A percentile compares a stretch with the other conserved stretches of the same genome.
Conservation (phyloP, 2,888 invertebrate species). For the Cantharis rustica region DNA sequence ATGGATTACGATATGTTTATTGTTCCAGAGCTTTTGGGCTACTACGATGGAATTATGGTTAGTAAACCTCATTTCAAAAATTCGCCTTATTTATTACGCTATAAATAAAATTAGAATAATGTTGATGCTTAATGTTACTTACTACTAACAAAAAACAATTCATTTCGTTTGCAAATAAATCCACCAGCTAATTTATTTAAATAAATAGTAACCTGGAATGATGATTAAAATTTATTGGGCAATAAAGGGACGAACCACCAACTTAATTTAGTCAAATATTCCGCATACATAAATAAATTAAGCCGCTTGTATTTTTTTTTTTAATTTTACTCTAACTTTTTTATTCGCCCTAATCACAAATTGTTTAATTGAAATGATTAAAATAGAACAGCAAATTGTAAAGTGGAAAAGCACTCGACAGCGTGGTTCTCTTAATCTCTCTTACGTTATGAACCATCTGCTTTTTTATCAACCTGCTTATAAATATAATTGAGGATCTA, state of each 20-base stretch:
- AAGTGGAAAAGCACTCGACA: slow-evolving; percentile 2
- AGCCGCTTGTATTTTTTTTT: neutral
- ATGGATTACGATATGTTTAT: slow-evolving; percentile 72
- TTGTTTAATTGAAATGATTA: neutral
- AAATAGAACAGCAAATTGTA: neutral
- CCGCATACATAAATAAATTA: slow-evolving; percentile 1
- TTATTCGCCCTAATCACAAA: neutral
- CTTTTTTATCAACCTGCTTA: slow-evolving; percentile 12
- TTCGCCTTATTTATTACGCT: neutral
- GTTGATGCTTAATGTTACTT: neutral
- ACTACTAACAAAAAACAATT: neutral
- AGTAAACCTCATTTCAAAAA: slow-evolving; percentile 35
- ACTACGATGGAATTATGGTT: slow-evolving; percentile 66
- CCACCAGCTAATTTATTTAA: neutral
- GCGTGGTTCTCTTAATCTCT: slow-evolving; percentile 6
- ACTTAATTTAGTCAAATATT: neutral
- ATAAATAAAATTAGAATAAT: neutral
- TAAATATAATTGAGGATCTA: slow-evolving; percentile 35
- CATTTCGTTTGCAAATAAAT: neutral
- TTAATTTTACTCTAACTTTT: neutral
- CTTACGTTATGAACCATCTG: slow-evolving; percentile 17
- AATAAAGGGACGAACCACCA: neutral
- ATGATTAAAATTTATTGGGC: neutral
- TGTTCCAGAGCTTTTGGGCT: slow-evolving; percentile 66
- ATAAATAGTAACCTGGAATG: neutral